These are phyloP conservation scores for Paramormyrops kingsleyae DNA, from an alignment of 2,113 vertebrate genomes.

Conservation along the genomic window DNA sequence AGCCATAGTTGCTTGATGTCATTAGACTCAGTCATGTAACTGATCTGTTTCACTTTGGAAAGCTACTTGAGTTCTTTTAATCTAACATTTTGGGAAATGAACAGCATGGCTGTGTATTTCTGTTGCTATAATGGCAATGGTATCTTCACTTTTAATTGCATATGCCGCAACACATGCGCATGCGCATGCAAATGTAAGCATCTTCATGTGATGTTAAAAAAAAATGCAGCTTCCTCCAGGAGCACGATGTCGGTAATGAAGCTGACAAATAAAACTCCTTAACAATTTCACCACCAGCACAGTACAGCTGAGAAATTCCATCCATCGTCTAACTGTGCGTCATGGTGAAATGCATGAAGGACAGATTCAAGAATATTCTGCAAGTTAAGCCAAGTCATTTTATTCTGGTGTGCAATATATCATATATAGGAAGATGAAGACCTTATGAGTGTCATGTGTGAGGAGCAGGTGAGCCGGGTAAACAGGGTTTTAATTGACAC, in stretches of 20 bases:
- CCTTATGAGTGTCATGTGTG: too few relatives aligned
- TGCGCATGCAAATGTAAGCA: too few relatives aligned
- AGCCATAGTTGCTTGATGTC: not conserved
- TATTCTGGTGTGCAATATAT: not conserved
- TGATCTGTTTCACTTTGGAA: not conserved
- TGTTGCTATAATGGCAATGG: not conserved
- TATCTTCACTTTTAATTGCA: not conserved
- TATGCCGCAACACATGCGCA: too few relatives aligned
- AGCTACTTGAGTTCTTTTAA: not conserved
- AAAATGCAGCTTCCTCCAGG: not conserved
- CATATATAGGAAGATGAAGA: not conserved
- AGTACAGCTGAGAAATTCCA: not conserved
- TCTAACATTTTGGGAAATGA: not conserved
- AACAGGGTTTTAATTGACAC: too few relatives aligned
- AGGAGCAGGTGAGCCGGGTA: too few relatives aligned
- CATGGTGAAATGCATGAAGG: not conserved
- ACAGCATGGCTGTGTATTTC: not conserved
- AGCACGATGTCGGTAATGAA: not conserved
- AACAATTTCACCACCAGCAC: not conserved
- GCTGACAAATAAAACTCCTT: not conserved
- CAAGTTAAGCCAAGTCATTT: not conserved
- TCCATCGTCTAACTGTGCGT: not conserved
- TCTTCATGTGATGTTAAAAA: not conserved
- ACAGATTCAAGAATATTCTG: not conserved
- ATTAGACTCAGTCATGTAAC: not conserved